Evolutionary conservation across 2,113 vertebrate genomes (phyloP), one percentile per base, ranked within the genome.

Genomic region (Rostratula benghalensis): DNA sequence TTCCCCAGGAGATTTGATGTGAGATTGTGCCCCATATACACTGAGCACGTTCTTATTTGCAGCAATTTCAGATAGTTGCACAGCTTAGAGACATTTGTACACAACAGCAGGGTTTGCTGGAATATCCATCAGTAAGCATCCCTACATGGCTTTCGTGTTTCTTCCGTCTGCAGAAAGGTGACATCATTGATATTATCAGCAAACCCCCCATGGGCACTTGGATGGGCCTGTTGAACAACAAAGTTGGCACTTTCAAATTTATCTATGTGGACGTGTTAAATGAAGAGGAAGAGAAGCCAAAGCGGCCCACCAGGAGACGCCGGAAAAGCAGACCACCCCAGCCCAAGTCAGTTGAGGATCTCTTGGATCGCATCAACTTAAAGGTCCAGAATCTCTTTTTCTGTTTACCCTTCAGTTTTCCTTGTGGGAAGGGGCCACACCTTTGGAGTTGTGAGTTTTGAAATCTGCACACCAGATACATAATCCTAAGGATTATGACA

Each of bases 191-290:
- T 87, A 99, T 99, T 91, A 99, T 99, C 97, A 99, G 99, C 96
- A 99, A 99, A 91, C 99, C 99, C 0, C 99, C 99, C n/a, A 99
- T 99, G 99, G 99, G 99, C 23, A 99, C 99, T 7, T 99, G 99
- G 99, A 99, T 99, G 99, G 99, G 99, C 23, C 97, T 99, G 63
- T 84, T 99, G 89, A 99, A 99, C 97, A 99, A 99, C 97, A 99
- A 99, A 94, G 99, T 99, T 30, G 99, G 99, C 87, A 99, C 99
- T 6, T 99, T 99, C 98, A 99, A 99, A 95, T 99, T 99, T 97
- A 99, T 99, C 97, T 99, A 99, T 8, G 99, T 99, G 98, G 99
- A 99, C 0, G 99, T 99, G 76, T 98, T 99, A 76, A 98, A 95
- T 9, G 99, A 99, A 71, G 99, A 99, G 48, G 99, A 99, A 81